A percentile compares a stretch with the other conserved stretches of the same genome.
These are phyloP conservation scores for Prosapia bicincta DNA, from an alignment of 2,888 invertebrate genomes.

Conservation along the genomic window DNA sequence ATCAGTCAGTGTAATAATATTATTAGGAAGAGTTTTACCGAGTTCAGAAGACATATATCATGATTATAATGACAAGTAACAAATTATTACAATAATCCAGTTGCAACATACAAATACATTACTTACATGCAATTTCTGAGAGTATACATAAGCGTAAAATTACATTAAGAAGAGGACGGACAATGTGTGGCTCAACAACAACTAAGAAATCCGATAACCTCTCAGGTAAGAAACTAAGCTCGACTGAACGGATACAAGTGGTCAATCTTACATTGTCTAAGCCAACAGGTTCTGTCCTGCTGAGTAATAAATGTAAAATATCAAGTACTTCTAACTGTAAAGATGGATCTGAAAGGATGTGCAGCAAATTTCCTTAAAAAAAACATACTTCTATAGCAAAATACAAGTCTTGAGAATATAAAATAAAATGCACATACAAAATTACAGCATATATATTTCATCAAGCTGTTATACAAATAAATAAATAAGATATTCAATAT, in stretches of 20 bases:
- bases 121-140: background rate
- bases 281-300: background rate
- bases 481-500: too few relatives aligned
- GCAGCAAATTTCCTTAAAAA: background rate
- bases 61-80: too few relatives aligned
- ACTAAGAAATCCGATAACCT: background rate
- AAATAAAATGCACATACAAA: too few relatives aligned
- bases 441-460: too few relatives aligned
- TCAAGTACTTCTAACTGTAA: background rate
- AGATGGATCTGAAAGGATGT: background rate
- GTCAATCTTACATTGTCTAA: background rate
- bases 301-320: background rate
- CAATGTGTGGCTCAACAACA: background rate
- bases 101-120: too few relatives aligned
- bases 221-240: background rate
- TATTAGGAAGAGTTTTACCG: too few relatives aligned
- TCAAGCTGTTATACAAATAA: too few relatives aligned
- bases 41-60: too few relatives aligned
- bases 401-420: too few relatives aligned
- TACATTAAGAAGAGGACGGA: background rate
- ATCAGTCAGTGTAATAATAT: too few relatives aligned
- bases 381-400: too few relatives aligned
- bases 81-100: too few relatives aligned
- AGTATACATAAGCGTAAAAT: background rate
- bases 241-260: background rate